These are phyloP conservation scores for Chroicocephalus ridibundus DNA, from an alignment of 2,113 vertebrate species.

Conservation along the genomic window DNA sequence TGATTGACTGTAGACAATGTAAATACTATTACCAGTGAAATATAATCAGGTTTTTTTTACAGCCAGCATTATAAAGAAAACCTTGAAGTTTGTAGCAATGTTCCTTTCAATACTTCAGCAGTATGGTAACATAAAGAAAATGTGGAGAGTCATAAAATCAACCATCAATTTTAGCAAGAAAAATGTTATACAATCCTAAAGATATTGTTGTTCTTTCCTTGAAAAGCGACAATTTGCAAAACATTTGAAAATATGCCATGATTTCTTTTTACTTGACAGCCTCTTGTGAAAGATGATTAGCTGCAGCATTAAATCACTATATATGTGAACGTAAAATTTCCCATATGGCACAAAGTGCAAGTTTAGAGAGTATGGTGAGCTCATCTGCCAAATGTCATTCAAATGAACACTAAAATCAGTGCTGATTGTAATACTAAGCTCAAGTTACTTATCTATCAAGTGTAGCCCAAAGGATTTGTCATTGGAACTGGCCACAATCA, in stretches of 20 bases:
- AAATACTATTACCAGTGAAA: background rate
- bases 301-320: background rate
- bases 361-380: background rate
- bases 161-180: background rate
- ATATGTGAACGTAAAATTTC: background rate
- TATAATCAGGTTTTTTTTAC: accelerated
- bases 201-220: background rate
- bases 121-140: background rate
- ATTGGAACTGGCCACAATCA: background rate
- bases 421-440: background rate
- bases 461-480: background rate
- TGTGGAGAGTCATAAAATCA: background rate
- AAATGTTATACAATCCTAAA: background rate
- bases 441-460: background rate
- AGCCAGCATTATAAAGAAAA: background rate
- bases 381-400: background rate
- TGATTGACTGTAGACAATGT: background rate
- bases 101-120: background rate
- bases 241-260: background rate
- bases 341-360: background rate
- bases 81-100: background rate
- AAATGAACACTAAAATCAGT: background rate
- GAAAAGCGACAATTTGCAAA: background rate
- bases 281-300: background rate
- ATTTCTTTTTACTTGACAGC: background rate